Percentiles rank a stretch among this genome's conserved stretches.
These are phyloP conservation scores for Kuschelorhynchus macadamiae DNA, from an alignment of 2,888 invertebrate species.

Conservation along the genomic window DNA sequence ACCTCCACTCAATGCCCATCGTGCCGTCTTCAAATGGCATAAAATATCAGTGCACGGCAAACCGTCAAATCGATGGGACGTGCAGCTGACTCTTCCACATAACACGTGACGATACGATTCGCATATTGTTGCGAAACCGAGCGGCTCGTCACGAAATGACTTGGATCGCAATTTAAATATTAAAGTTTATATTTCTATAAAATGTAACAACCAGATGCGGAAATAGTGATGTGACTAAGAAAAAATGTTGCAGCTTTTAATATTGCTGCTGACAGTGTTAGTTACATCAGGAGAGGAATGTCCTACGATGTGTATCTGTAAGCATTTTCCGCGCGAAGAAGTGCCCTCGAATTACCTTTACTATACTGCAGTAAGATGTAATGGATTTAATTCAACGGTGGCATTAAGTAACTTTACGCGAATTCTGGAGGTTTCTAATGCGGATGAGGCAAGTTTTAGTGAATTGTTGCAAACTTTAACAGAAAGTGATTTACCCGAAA, in stretches of 20 bases:
- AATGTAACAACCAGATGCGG: neutral
- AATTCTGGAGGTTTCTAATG: constrained; percentile 51
- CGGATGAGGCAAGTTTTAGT: constrained; percentile 48
- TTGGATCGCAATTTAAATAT: no score
- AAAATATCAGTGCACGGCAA: constrained; percentile 44
- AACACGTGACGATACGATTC: constrained; percentile 38
- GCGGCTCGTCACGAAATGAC: neutral
- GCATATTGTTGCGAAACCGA: constrained; percentile 1
- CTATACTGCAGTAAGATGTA: constrained; percentile 47
- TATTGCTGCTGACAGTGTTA: constrained; percentile 61
- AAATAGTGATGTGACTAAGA: constrained; percentile 44
- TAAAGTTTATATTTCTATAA: constrained; percentile 1
- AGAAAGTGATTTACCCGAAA: constrained; percentile 45
- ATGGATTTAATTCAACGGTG: constrained; percentile 18
- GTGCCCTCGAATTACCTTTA: constrained; percentile 48
- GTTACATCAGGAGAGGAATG: constrained; percentile 59
- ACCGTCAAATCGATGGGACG: constrained; percentile 25
- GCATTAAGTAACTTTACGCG: constrained; percentile 52
- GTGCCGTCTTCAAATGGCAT: constrained; percentile 42
- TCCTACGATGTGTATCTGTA: constrained; percentile 63
- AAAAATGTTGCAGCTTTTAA: constrained; percentile 62
- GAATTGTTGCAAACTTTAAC: constrained; percentile 46
- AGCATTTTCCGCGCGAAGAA: constrained; percentile 55
- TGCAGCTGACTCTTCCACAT: constrained; percentile 2
- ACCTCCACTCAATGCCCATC: constrained; percentile 40